Evolutionary conservation across 2,797 vertebrate species (phyloP).

Genomic region (Artibeus jamaicensis): DNA sequence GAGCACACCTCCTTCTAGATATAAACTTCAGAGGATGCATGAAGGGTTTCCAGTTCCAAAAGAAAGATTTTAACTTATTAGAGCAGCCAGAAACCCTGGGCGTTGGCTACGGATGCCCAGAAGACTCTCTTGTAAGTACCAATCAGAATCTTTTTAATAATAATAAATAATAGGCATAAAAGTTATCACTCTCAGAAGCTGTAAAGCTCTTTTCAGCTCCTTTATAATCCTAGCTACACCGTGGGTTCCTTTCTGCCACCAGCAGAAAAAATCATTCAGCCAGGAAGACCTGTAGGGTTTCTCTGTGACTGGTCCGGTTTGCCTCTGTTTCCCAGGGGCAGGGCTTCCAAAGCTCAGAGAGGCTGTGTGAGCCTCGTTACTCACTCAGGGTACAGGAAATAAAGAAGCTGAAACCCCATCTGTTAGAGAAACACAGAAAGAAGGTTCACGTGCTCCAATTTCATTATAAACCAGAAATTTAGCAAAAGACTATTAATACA

Average conservation of each 20-base stretch:
- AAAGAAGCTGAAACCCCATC: not conserved
- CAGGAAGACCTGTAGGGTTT: not conserved
- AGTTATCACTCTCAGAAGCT: not conserved
- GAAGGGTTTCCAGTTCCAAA: constrained; percentile 98
- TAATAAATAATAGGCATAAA: not conserved
- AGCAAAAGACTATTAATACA: not conserved
- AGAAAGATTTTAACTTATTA: constrained; percentile 96
- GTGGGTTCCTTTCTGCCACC: not conserved
- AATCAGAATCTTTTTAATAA: not conserved
- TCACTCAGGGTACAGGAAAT: not conserved
- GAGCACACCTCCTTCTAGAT: constrained; percentile 87
- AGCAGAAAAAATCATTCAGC: not conserved
- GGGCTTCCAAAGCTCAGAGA: not conserved
- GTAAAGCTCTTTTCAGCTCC: not conserved
- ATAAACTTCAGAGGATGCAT: constrained; percentile 93
- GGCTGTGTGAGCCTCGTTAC: fast-evolving
- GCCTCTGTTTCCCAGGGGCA: not conserved
- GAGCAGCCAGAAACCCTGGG: constrained; percentile 96
- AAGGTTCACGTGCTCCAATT: not conserved
- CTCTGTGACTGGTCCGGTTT: not conserved
- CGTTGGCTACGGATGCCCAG: constrained; percentile 96
- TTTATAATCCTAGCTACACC: not conserved
- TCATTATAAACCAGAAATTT: not conserved
- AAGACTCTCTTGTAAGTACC: constrained; percentile 94
- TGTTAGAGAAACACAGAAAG: not conserved